phyloP scores from a whole-genome alignment of 2,888 invertebrate species.

The Celastrina argiolus region DNA sequence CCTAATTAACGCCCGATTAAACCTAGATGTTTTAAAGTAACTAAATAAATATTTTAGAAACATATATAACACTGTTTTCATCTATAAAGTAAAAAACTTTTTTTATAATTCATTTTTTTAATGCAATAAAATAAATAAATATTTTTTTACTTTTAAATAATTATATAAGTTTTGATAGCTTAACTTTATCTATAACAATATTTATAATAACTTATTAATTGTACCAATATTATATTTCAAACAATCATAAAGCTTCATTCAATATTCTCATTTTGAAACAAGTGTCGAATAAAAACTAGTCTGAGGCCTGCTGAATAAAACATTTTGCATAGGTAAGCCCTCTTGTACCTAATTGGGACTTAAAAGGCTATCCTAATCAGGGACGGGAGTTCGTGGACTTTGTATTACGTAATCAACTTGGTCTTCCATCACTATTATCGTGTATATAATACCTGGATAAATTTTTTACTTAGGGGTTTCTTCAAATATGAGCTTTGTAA shows the following conservation, averaged over 20 bases:
- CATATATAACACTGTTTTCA: too few species aligned
- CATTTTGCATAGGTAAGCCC: conserved; percentile 38
- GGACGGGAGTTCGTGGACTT: conserved; percentile 31
- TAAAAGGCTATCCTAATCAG: conserved; percentile 38
- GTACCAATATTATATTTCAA: neutral
- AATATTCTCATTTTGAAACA: conserved; percentile 12
- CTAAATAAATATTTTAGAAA: too few species aligned
- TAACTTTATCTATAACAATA: too few species aligned
- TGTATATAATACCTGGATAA: neutral
- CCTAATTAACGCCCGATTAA: too few species aligned
- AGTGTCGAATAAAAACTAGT: conserved; percentile 31
- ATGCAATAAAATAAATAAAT: too few species aligned
- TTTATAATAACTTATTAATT: neutral
- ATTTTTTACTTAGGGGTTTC: neutral
- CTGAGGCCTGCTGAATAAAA: conserved; percentile 33
- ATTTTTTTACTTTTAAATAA: too few species aligned
- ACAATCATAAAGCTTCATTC: neutral
- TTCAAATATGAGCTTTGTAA: too few species aligned
- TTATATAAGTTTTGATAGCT: too few species aligned
- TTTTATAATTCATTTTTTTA: too few species aligned
- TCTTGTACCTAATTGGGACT: conserved; percentile 40
- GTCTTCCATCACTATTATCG: neutral
- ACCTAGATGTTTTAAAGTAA: too few species aligned
- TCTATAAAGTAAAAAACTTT: too few species aligned
- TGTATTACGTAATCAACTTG: conserved; percentile 21